phyloP scores from a whole-genome alignment of 2,113 vertebrate species.

The Albula goreensis region DNA sequence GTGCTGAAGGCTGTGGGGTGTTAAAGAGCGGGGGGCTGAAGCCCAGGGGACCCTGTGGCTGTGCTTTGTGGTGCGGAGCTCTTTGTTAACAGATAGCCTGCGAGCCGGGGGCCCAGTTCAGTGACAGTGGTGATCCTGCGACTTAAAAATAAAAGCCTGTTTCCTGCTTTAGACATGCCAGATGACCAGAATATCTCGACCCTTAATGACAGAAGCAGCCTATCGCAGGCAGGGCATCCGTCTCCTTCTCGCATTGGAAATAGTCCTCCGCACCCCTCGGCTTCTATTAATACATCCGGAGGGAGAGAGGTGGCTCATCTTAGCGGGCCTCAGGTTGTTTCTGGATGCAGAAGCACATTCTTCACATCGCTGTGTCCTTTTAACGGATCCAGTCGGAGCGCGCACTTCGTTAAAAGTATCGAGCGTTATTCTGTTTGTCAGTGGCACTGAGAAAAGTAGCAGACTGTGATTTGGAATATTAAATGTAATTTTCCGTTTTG shows the following conservation, averaged over 20 bases:
- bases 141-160: conserved; percentile 90
- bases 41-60: neutral
- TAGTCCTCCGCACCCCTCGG: conserved; percentile 59
- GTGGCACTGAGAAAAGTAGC: neutral
- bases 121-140: conserved; percentile 83
- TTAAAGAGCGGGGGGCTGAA: neutral
- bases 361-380: neutral
- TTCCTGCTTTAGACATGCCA: conserved; percentile 92
- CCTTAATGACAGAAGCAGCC: conserved; percentile 81
- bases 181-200: conserved; percentile 91
- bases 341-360: neutral
- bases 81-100: conserved; percentile 79
- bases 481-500: neutral
- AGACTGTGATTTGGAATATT: neutral
- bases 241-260: conserved; percentile 61
- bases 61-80: conserved; percentile 35
- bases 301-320: conserved; percentile 48
- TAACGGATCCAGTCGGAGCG: neutral
- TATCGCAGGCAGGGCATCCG: conserved; percentile 68
- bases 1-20: neutral
- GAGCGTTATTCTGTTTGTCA: neutral
- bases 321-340: neutral
- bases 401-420: neutral
- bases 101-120: conserved; percentile 75
- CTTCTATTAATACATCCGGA: conserved; percentile 65